These are phyloP conservation scores for Mellivora capensis DNA, from an alignment of 2,113 vertebrate genomes.

Conservation along the genomic window DNA sequence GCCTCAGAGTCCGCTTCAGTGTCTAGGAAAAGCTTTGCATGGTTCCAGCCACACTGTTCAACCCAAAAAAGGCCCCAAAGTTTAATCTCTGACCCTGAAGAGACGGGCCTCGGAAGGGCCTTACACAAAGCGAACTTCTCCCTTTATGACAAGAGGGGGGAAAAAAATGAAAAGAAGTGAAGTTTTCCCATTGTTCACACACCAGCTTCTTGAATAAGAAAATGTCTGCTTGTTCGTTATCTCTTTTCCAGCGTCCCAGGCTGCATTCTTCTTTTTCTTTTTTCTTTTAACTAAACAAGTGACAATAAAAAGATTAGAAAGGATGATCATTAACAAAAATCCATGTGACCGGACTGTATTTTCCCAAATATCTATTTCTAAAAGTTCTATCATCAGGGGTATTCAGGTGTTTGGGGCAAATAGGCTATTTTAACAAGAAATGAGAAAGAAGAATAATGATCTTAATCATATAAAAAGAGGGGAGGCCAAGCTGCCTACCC, in stretches of 20 bases:
- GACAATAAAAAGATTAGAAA: neutral
- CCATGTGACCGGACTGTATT: neutral
- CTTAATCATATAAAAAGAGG: neutral
- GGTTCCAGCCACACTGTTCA: neutral
- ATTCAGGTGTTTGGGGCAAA: neutral
- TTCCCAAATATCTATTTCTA: conserved; percentile 12
- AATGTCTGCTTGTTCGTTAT: neutral
- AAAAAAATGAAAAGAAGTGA: neutral
- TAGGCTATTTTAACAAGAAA: neutral
- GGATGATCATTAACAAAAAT: conserved; percentile 15
- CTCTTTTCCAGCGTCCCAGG: neutral
- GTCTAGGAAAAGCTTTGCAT: neutral
- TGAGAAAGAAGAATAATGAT: neutral
- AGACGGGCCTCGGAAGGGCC: conserved; percentile 1
- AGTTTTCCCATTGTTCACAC: neutral
- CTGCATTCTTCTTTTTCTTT: neutral
- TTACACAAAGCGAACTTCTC: neutral
- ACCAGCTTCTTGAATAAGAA: neutral
- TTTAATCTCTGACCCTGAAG: conserved; percentile 21
- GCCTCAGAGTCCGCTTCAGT: neutral
- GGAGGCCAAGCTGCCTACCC: neutral
- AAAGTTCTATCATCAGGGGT: neutral
- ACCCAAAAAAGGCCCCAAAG: conserved; percentile 1
- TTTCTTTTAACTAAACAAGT: neutral
- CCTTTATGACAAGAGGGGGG: neutral